Percentiles rank a stretch among this genome's conserved stretches.
Evolutionary conservation across 2,888 invertebrate genomes (phyloP).

Genomic region (Choreutis nemorana): DNA sequence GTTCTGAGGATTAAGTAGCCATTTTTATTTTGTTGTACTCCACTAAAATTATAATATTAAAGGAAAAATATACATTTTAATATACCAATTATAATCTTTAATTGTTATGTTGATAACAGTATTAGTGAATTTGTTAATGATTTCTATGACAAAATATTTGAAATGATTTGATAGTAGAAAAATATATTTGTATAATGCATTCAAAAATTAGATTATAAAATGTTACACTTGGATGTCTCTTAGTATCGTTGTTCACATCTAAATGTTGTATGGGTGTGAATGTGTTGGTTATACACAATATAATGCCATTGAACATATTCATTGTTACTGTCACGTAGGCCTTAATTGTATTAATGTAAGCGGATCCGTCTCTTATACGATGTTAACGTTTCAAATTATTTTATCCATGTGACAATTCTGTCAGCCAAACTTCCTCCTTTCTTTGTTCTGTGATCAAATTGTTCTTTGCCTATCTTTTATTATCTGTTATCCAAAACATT

Average conservation of each 20-base stretch:
- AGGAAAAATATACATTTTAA: no score
- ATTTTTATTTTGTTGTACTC: no score
- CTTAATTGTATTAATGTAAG: conserved; percentile 32
- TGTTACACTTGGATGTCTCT: conserved; percentile 44
- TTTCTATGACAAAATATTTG: no score
- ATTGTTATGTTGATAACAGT: conserved; percentile 43
- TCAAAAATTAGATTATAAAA: no score
- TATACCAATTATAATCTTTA: no score
- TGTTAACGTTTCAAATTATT: no score
- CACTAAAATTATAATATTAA: no score
- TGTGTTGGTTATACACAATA: conserved; percentile 35
- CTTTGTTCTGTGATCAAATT: conserved; percentile 58
- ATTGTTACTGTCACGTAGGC: conserved; percentile 36
- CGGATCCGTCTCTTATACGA: no score
- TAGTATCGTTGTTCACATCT: conserved; percentile 38
- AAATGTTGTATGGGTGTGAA: conserved; percentile 35
- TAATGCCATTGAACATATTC: conserved; percentile 24
- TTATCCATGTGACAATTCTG: no score
- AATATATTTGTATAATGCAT: no score
- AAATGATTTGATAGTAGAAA: conserved; percentile 41
- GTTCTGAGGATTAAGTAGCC: no score
- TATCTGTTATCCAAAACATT: conserved; percentile 53
- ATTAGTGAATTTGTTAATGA: conserved; percentile 47
- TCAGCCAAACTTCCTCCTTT: no score
- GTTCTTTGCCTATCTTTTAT: conserved; percentile 43